These are phyloP conservation scores for Xanthorhoe designata DNA, from an alignment of 2,888 invertebrate species.

Conservation along the genomic window DNA sequence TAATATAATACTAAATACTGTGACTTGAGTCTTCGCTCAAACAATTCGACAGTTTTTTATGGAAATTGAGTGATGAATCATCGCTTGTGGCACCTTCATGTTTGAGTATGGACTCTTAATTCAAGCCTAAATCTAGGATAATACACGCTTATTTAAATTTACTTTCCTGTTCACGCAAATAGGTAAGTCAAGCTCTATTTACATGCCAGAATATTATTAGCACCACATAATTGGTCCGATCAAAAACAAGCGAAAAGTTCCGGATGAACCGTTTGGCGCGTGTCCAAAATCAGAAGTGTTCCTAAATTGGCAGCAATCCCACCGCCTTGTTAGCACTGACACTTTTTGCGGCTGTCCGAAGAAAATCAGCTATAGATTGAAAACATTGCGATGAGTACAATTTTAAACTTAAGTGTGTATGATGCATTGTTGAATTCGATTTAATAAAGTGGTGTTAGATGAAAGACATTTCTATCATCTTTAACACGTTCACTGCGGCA, in stretches of 20 bases:
- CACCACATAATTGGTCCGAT: constrained; percentile 12
- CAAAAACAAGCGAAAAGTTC: constrained; percentile 6
- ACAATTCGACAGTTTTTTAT: too few species aligned
- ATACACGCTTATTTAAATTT: too few species aligned
- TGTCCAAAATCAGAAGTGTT: constrained; percentile 18
- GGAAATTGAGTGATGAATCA: too few species aligned
- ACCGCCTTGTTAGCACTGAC: constrained; percentile 21
- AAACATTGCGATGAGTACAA: constrained; percentile 8
- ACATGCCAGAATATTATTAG: neutral
- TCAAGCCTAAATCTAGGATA: too few species aligned
- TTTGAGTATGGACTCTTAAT: too few species aligned
- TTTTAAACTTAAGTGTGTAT: neutral
- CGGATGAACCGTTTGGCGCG: constrained; percentile 14
- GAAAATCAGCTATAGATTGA: constrained; percentile 18
- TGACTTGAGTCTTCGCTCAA: too few species aligned
- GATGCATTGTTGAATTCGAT: neutral
- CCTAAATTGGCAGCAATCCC: constrained; percentile 16
- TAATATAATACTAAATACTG: too few species aligned
- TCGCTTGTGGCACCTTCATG: too few species aligned
- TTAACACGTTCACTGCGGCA: too few species aligned
- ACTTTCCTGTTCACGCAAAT: neutral
- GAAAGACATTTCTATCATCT: too few species aligned
- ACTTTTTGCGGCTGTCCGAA: constrained; percentile 9
- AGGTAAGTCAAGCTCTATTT: neutral
- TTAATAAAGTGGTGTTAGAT: too few species aligned